Base-by-base conservation (phyloP, 53 echinoderm and acorn worm species). In the Holothuria scabra region DNA sequence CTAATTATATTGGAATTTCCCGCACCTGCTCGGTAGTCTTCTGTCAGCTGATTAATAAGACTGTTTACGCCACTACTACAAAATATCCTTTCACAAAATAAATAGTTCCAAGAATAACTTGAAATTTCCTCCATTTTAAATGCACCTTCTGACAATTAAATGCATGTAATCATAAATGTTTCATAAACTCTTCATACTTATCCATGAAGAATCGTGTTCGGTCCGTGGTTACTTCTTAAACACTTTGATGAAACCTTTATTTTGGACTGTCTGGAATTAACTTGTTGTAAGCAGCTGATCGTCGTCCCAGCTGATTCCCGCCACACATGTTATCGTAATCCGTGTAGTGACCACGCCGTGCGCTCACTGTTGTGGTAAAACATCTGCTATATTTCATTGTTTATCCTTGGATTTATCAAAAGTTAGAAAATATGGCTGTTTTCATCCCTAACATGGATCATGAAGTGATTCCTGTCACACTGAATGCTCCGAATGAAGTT, bases 1-100 rank as follows among this genome's bases (percentile, higher is more conserved):
- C 31, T n/a, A 23, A 7, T 31, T 28, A n/a, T 57, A 58, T 56
- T 78, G 78, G 78, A 78, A 78, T 78, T 78, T 78, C 78, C 78
- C 78, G 78, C 78, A 78, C 78, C 78, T 78, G 78, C 78, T 78
- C 78, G 21, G 31, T 78, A 56, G 31, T 56, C 44, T 72, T 46
- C 26, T 81, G 82, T 81, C 82, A 81, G 82, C 82, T 81, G 82
- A 81, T 81, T 80, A 81, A 81, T 81, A 26, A 81, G 79, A 81
- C 82, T 37, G 64, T 25, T 16, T 21, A 60, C 82, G 11, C 30
- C 41, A 28, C 62, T 81, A 81, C 82, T 81, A 81, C 64, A 64
- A 34, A 57, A 49, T 49, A 28, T 70, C 58, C 78, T 28, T 56
- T 20, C 78, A 8, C 31, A 28, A 78, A 52, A 24, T 33, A 57